Evolutionary conservation across 2,113 vertebrate genomes (phyloP).

Genomic region (Typhlomys cinereus): DNA sequence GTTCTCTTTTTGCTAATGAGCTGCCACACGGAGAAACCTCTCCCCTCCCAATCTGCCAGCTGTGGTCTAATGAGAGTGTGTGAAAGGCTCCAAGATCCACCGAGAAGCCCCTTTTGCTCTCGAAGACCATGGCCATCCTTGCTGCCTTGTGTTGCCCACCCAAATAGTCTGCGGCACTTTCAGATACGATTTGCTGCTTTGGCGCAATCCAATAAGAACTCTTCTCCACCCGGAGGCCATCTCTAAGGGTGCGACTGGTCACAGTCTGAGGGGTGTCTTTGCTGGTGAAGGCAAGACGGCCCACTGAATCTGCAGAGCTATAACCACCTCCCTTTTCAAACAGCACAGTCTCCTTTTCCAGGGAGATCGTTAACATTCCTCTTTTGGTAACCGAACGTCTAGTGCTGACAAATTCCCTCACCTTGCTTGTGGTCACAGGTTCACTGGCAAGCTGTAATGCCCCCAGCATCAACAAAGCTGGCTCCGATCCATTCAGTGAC

Average conservation of each 20-base stretch:
- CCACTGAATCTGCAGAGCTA: too few relatives aligned
- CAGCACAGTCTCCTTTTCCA: background rate
- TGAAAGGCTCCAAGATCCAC: slow-evolving; percentile 71
- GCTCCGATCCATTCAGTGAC: background rate
- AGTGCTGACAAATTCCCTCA: background rate
- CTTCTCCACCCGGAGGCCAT: background rate
- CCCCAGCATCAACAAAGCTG: too few relatives aligned
- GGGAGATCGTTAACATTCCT: background rate
- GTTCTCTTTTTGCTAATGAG: slow-evolving; percentile 86
- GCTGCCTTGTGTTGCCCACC: slow-evolving; percentile 71
- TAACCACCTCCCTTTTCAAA: background rate
- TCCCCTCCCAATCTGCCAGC: slow-evolving; percentile 79
- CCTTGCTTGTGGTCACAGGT: background rate
- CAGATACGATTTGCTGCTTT: slow-evolving; percentile 16
- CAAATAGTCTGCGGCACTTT: slow-evolving; percentile 64
- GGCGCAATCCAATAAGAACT: background rate
- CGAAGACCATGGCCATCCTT: slow-evolving; percentile 66
- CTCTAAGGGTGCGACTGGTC: background rate
- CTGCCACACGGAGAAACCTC: slow-evolving; percentile 72
- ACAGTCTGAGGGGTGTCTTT: background rate
- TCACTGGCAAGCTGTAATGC: background rate
- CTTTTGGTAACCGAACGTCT: background rate
- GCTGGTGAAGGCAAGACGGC: background rate
- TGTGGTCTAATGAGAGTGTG: slow-evolving; percentile 78
- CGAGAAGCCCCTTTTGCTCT: slow-evolving; percentile 76